Conservation (phyloP, 2,797 vertebrate genomes). For the Falco novaeseelandiae region DNA sequence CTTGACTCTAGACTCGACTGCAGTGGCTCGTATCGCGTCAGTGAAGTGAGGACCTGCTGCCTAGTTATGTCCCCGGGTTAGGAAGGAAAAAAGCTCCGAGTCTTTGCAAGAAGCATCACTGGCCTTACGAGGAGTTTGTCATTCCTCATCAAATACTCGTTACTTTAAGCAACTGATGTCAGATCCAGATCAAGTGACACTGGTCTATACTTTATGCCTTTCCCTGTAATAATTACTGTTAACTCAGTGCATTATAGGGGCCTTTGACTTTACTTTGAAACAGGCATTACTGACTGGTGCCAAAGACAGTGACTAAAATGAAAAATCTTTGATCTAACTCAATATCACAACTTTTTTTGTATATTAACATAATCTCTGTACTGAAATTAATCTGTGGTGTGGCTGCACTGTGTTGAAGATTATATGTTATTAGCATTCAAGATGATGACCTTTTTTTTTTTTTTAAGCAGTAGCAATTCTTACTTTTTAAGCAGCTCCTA, state of each 20-base stretch:
- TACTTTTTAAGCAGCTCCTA: slow-evolving; percentile 16
- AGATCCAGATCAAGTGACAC: background rate
- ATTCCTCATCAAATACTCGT: background rate
- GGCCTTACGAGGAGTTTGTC: slow-evolving; percentile 7
- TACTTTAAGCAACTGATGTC: background rate
- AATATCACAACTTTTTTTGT: background rate
- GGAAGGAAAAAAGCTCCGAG: background rate
- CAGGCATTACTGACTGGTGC: background rate
- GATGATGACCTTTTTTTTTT: background rate
- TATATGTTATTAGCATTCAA: background rate
- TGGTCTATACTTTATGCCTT: background rate
- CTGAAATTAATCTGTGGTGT: slow-evolving; percentile 19
- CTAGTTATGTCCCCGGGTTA: background rate
- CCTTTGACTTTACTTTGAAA: slow-evolving; percentile 16
- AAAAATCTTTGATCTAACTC: slow-evolving; percentile 33
- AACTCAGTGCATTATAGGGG: background rate
- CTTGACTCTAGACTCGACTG: background rate
- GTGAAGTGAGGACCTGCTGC: background rate
- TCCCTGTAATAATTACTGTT: background rate
- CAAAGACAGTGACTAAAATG: background rate
- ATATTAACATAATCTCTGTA: slow-evolving; percentile 51
- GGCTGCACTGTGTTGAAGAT: slow-evolving; percentile 36
- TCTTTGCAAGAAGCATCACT: background rate
- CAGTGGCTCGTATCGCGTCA: background rate
- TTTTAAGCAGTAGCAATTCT: background rate